Percentiles rank a stretch among this genome's conserved stretches.
Evolutionary conservation across 2,113 vertebrate genomes (phyloP).

Genomic region (Lathamus discolor): DNA sequence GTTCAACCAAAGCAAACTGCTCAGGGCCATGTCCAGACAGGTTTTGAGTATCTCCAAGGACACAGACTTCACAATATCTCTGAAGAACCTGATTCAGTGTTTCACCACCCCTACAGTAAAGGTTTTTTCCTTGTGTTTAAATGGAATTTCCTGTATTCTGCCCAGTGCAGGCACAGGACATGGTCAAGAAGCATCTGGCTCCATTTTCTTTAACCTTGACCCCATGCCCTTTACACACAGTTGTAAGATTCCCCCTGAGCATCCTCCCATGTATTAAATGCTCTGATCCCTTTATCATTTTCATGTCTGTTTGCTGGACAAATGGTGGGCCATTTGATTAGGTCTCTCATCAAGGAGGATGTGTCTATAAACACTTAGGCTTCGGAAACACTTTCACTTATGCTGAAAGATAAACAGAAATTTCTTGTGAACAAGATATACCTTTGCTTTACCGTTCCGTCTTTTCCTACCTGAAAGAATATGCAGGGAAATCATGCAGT

Average conservation of each 20-base stretch:
- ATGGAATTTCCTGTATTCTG: neutral
- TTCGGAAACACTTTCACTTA: neutral
- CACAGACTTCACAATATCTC: neutral
- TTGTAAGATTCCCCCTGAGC: neutral
- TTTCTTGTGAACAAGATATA: neutral
- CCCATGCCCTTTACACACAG: neutral
- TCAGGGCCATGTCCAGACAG: neutral
- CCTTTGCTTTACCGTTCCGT: neutral
- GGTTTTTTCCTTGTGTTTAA: neutral
- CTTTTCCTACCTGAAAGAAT: neutral
- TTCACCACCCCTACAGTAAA: neutral
- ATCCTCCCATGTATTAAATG: neutral
- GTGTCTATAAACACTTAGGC: neutral
- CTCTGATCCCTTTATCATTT: neutral
- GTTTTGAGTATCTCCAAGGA: neutral
- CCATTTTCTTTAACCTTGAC: neutral
- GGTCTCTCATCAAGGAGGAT: neutral
- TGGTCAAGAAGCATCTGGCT: accelerated
- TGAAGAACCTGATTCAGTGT: neutral
- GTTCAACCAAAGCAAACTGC: neutral
- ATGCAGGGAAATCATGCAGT: neutral
- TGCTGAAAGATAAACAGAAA: neutral
- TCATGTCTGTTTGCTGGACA: neutral
- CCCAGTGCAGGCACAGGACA: neutral
- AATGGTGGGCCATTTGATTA: neutral